Percentiles rank a stretch among this genome's conserved stretches.
Evolutionary conservation across 2,888 invertebrate species (phyloP).

Genomic region (Caenorhabditis sp.): DNA sequence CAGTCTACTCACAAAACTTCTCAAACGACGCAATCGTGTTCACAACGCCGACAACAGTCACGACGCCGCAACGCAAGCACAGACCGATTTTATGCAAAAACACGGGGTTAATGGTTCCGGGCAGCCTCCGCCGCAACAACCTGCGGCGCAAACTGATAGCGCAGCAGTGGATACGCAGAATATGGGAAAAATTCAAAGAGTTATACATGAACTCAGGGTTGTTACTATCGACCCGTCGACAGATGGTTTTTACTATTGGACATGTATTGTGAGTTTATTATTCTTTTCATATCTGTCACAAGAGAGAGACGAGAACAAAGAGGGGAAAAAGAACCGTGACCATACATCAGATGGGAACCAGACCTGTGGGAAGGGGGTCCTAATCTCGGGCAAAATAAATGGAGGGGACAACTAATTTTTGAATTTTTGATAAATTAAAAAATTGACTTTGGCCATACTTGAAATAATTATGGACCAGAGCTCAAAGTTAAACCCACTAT

Average conservation of each 20-base stretch:
- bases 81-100: constrained; percentile 34
- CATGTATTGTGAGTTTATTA: constrained; percentile 28
- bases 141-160: neutral
- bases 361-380: too few species aligned
- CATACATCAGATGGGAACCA: too few species aligned
- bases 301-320: too few species aligned
- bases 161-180: neutral
- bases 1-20: neutral
- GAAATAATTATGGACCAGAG: too few species aligned
- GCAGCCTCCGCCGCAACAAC: neutral
- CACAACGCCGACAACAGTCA: constrained; percentile 10
- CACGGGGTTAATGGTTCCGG: constrained; percentile 5
- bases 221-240: constrained; percentile 33
- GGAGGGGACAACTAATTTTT: too few species aligned
- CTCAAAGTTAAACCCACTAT: too few species aligned
- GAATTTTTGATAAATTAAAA: too few species aligned
- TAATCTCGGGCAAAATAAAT: too few species aligned
- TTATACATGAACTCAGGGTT: neutral
- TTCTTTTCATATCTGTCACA: too few species aligned
- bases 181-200: neutral
- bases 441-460: too few species aligned
- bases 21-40: constrained; percentile 25
- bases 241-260: constrained; percentile 48
- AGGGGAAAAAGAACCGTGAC: too few species aligned
- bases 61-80: neutral